phyloP scores from a whole-genome alignment of 2,113 vertebrate genomes.

The Suricata suricatta region DNA sequence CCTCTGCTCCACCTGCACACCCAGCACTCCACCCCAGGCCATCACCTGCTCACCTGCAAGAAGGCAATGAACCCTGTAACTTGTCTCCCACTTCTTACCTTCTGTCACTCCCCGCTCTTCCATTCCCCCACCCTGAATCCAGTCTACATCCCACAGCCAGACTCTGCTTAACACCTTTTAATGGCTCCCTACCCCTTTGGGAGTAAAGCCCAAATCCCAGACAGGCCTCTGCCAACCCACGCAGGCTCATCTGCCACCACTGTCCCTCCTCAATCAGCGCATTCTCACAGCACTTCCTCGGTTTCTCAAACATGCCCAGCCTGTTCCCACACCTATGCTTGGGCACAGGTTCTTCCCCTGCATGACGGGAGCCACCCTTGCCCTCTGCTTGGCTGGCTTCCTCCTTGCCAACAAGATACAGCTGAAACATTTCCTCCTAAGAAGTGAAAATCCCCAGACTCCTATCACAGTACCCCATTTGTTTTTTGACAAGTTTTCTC shows the following conservation, averaged over 20 bases:
- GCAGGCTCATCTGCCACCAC: fast-evolving
- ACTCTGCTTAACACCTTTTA: not conserved
- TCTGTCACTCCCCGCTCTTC: no score
- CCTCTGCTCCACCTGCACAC: not conserved
- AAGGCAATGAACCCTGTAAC: not conserved
- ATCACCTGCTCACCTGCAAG: no score
- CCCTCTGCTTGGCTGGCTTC: not conserved
- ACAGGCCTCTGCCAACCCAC: not conserved
- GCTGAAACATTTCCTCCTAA: not conserved
- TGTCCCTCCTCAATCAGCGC: not conserved
- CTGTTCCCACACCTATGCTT: not conserved
- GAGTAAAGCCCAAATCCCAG: not conserved
- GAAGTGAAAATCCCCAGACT: not conserved
- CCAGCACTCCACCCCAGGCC: no score
- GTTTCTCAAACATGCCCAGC: fast-evolving
- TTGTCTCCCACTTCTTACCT: not conserved
- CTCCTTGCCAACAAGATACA: not conserved
- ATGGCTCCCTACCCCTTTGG: not conserved
- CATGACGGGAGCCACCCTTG: not conserved
- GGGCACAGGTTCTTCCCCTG: no score
- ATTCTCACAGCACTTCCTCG: not conserved
- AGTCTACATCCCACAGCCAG: not conserved
- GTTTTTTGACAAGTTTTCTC: not conserved
- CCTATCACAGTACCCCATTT: not conserved
- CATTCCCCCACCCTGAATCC: not conserved